These are phyloP conservation scores for Caenorhabditis inopinata DNA, from an alignment of 1,140 invertebrate species.

Conservation along the genomic window DNA sequence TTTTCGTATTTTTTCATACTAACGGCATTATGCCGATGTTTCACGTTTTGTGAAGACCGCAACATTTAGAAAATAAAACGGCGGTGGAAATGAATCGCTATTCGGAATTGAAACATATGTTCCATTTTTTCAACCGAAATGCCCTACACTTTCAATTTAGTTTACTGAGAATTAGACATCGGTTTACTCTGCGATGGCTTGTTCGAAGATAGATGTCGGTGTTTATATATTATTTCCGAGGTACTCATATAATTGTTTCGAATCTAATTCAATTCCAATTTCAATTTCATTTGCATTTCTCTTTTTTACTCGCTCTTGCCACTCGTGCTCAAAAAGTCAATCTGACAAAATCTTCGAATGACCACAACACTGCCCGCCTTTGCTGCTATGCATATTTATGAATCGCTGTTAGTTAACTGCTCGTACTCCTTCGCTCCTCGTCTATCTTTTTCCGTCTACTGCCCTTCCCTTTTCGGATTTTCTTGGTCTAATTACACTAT, in stretches of 20 bases:
- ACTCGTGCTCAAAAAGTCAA: conserved; percentile 15
- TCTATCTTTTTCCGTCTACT: neutral
- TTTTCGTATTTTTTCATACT: neutral
- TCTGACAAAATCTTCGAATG: conserved; percentile 28
- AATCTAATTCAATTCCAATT: conserved; percentile 10
- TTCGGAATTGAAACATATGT: too few species aligned
- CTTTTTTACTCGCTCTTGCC: neutral
- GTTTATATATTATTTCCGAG: too few species aligned
- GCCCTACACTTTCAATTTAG: too few species aligned
- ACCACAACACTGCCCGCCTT: conserved; percentile 18
- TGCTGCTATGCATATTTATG: conserved; percentile 28
- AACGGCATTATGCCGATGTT: conserved; percentile 1
- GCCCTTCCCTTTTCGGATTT: neutral
- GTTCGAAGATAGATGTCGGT: too few species aligned
- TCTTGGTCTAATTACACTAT: conserved; percentile 5
- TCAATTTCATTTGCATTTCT: neutral
- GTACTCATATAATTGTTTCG: too few species aligned
- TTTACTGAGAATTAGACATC: too few species aligned
- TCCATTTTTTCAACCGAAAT: too few species aligned
- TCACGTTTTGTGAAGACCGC: neutral
- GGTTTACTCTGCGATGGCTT: too few species aligned
- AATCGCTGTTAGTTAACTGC: conserved; percentile 30
- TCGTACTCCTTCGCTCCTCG: conserved; percentile 9
- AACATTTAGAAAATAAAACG: too few species aligned
- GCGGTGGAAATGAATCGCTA: too few species aligned